Conservation (phyloP, 2,888 invertebrate genomes). For the Dorcus hopei region DNA sequence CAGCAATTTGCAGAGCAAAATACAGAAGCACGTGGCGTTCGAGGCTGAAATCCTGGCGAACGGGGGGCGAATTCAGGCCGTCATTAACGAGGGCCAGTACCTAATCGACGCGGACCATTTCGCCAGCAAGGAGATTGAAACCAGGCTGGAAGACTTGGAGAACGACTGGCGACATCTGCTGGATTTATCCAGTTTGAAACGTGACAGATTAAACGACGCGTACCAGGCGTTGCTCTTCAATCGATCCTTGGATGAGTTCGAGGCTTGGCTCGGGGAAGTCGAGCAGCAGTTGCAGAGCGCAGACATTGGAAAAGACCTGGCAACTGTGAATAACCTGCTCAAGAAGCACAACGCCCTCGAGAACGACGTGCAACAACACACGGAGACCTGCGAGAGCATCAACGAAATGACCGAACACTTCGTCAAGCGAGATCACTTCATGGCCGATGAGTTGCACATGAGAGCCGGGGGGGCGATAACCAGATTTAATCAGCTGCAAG, state of each 20-base stretch:
- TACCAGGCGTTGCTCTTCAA: constrained; percentile 87
- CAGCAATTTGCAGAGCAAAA: constrained; percentile 95
- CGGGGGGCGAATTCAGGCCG: constrained; percentile 78
- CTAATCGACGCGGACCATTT: constrained; percentile 81
- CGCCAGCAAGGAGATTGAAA: constrained; percentile 80
- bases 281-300: constrained; percentile 73
- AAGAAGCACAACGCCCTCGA: constrained; percentile 81
- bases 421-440: constrained; percentile 78
- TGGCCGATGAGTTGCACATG: constrained; percentile 80
- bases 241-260: constrained; percentile 88
- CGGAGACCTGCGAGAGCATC: constrained; percentile 75
- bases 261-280: constrained; percentile 88
- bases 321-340: constrained; percentile 78
- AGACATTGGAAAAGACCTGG: constrained; percentile 84
- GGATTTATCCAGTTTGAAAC: constrained; percentile 77
- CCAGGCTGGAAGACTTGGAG: constrained; percentile 79
- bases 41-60: constrained; percentile 93
- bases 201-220: constrained; percentile 82
- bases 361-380: constrained; percentile 78
- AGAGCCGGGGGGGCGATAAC: constrained; percentile 66
- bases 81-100: constrained; percentile 75
- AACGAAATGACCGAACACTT: constrained; percentile 79
- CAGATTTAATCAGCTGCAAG: constrained; percentile 62
- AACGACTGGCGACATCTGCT: constrained; percentile 84
- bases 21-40: constrained; percentile 93